Base-by-base conservation (phyloP, 2,113 vertebrate genomes). In the Podarcis cretensis region DNA sequence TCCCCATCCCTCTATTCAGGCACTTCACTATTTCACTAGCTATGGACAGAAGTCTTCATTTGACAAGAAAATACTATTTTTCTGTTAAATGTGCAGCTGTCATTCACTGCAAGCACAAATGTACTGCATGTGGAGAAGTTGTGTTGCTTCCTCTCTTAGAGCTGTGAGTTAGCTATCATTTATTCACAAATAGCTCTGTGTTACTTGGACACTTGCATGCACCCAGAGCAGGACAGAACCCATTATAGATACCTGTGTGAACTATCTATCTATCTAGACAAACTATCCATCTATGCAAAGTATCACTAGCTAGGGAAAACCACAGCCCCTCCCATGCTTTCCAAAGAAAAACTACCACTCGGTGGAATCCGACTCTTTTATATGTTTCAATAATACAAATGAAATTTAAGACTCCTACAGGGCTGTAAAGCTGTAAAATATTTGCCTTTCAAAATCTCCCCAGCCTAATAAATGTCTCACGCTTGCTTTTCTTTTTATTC, bases 401-500 rank as follows among this genome's bases (percentile, higher is more conserved):
- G 63, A 79, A 79, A 79, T 79, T 86, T 86, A 86, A 86, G 59
- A 69, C 63, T 86, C 85, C 76, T 32, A 7, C 74, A 86, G 76
- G 75, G 30, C 37, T 79, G 76, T 86, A 86, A 86, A 86, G 37
- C 76, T 79, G 75, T 86, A 86, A 86, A 86, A 86, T 86, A 86
- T 86, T 86, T 79, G 76, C 63, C 76, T 86, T 86, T 69, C 75
- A 77, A 76, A 77, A 57, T 76, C 84, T 63, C 73, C 25, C 84
- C 16, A 86, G 75, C 43, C 76, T 79, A 86, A 86, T 86, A 86
- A 86, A 86, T 86, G 85, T 86, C 85, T 86, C 18, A 63, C 2
- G 71, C 54, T 13, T 86, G 37, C 76, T 69, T 86, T 86, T n/a
- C 59, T n/a, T 79, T 86, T 86, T 16, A 8, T 77, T 77, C 74